phyloP scores from a whole-genome alignment of 2,888 invertebrate species.

The Latrodectus elegans region DNA sequence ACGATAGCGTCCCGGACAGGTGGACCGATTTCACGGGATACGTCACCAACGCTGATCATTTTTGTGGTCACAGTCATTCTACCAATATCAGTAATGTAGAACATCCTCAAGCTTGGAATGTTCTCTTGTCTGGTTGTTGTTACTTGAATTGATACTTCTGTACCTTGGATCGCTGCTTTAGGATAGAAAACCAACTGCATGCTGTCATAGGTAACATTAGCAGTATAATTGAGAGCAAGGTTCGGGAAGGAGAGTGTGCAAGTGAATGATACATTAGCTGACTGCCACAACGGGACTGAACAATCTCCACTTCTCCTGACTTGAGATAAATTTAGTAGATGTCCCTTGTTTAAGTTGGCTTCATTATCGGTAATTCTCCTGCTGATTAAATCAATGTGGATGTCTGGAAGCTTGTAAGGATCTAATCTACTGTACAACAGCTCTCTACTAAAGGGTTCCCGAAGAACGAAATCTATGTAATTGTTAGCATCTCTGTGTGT shows the following conservation, averaged over 20 bases:
- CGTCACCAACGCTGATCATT: slow-evolving; percentile 46
- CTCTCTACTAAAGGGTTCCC: slow-evolving; percentile 15
- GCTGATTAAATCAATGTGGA: slow-evolving; percentile 29
- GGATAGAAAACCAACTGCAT: slow-evolving; percentile 46
- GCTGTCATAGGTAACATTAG: slow-evolving; percentile 45
- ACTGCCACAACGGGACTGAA: slow-evolving; percentile 34
- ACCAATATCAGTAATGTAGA: slow-evolving; percentile 22
- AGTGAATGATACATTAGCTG: slow-evolving; percentile 36
- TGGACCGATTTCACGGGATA: slow-evolving; percentile 21
- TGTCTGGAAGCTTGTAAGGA: slow-evolving; percentile 32
- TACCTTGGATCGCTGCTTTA: neutral
- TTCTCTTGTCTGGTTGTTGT: slow-evolving; percentile 25
- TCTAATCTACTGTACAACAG: slow-evolving; percentile 39
- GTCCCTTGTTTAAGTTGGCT: slow-evolving; percentile 27
- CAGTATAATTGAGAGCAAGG: slow-evolving; percentile 32
- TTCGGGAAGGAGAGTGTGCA: slow-evolving; percentile 24
- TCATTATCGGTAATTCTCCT: slow-evolving; percentile 10
- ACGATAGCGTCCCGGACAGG: slow-evolving; percentile 25
- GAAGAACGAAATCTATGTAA: slow-evolving; percentile 32
- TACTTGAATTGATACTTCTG: slow-evolving; percentile 23
- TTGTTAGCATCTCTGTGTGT: slow-evolving; percentile 27
- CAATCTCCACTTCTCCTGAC: slow-evolving; percentile 31
- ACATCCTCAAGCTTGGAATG: slow-evolving; percentile 29
- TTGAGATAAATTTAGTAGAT: slow-evolving; percentile 24
- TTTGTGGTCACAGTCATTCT: slow-evolving; percentile 30